These are phyloP conservation scores for Cataglyphis albicans DNA, from an alignment of 2,888 invertebrate genomes.

Conservation along the genomic window DNA sequence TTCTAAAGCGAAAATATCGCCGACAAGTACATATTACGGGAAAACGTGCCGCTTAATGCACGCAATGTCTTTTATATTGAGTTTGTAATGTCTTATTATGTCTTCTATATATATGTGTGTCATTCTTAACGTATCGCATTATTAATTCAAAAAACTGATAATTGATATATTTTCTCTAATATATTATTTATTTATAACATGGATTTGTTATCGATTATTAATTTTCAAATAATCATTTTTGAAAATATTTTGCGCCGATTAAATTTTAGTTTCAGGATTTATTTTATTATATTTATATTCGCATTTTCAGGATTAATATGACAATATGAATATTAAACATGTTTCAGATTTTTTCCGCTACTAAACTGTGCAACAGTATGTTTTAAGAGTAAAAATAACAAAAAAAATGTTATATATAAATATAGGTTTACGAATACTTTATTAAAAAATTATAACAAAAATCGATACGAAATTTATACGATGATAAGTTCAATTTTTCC, in stretches of 20 bases:
- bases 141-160: background rate
- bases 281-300: background rate
- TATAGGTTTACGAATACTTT: no score
- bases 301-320: background rate
- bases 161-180: background rate
- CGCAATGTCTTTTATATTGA: constrained; percentile 32
- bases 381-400: no score
- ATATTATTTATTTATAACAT: background rate
- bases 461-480: no score
- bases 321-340: background rate
- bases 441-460: no score
- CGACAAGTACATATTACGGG: constrained; percentile 52
- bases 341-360: no score
- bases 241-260: background rate
- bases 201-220: background rate
- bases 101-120: background rate
- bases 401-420: no score
- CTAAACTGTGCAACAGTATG: no score
- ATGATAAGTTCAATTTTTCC: no score
- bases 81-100: constrained; percentile 1
- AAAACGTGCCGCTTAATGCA: constrained; percentile 30
- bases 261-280: background rate
- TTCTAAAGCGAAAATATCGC: constrained; percentile 18
- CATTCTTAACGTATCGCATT: background rate
- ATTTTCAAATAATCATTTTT: background rate